Conservation (phyloP, 2,888 invertebrate genomes). For the Aricia artaxerxes region DNA sequence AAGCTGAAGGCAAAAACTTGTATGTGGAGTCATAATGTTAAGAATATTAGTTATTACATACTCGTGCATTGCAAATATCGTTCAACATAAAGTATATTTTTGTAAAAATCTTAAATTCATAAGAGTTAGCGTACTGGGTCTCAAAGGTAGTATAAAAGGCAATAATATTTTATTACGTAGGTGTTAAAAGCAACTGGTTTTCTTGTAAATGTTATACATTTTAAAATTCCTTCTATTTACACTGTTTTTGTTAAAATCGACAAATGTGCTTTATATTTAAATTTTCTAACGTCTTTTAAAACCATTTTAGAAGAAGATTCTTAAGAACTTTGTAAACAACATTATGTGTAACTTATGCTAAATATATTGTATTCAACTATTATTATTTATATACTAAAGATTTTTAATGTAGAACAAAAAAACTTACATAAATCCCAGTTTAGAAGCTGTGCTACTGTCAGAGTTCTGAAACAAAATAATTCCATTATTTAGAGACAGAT, state of each 20-base stretch:
- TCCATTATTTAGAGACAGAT: not conserved
- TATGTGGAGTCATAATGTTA: not conserved
- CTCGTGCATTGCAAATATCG: too few relatives aligned
- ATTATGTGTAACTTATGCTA: not conserved
- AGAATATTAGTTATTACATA: not conserved
- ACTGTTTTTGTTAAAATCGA: not conserved
- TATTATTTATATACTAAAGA: not conserved
- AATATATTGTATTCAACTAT: not conserved
- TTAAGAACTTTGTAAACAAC: not conserved
- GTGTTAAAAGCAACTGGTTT: not conserved
- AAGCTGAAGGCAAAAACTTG: not conserved
- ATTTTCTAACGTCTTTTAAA: not conserved
- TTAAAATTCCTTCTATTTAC: not conserved
- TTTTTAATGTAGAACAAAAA: not conserved
- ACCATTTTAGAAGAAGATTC: not conserved
- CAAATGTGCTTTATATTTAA: constrained; percentile 6
- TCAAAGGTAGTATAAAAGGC: not conserved
- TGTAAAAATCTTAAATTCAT: not conserved
- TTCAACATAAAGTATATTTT: not conserved
- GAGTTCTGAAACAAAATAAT: constrained; percentile 7
- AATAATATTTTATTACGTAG: not conserved
- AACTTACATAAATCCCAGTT: not conserved
- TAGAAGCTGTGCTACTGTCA: not conserved
- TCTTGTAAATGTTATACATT: constrained; percentile 6
- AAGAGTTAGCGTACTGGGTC: not conserved